Percentiles rank a stretch among this genome's conserved stretches.
Conservation (phyloP, 2,888 invertebrate species). For the Hetaerina titia region DNA sequence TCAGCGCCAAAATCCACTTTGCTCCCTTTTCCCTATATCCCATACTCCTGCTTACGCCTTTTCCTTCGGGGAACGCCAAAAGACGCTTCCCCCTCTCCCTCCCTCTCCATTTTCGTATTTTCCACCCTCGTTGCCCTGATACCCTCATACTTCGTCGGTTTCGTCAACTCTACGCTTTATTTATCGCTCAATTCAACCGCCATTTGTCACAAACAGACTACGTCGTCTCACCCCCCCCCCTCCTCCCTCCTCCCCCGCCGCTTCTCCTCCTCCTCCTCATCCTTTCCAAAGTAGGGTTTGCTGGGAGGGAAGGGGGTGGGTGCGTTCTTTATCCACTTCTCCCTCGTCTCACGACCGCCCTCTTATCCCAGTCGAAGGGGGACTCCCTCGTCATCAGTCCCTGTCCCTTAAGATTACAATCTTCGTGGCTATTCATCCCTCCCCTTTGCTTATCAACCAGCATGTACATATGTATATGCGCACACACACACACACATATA, state of each 20-base stretch:
- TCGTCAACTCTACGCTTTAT: conserved; percentile 59
- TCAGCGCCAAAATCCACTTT: conserved; percentile 58
- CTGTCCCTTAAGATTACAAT: conserved; percentile 49
- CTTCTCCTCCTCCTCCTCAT: not conserved
- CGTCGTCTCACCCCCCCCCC: not conserved
- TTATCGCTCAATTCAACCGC: conserved; percentile 59
- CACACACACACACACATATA: not conserved
- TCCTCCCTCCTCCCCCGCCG: not conserved
- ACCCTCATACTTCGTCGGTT: conserved; percentile 36
- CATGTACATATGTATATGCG: not conserved
- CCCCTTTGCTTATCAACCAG: conserved; percentile 27
- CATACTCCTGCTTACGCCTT: not conserved
- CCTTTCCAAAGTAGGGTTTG: not conserved
- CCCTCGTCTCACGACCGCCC: not conserved
- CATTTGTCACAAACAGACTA: conserved; percentile 59
- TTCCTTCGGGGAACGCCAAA: not conserved
- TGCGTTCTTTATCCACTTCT: not conserved
- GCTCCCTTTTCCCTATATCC: not conserved
- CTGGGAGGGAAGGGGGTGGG: too few species aligned
- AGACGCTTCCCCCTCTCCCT: not conserved
- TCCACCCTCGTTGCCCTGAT: conserved; percentile 8
- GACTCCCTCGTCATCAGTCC: conserved; percentile 1
- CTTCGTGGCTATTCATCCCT: conserved; percentile 18
- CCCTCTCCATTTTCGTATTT: not conserved
- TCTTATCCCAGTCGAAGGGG: not conserved